Base-by-base conservation (phyloP, 2,888 invertebrate species). In the Phania funesta region DNA sequence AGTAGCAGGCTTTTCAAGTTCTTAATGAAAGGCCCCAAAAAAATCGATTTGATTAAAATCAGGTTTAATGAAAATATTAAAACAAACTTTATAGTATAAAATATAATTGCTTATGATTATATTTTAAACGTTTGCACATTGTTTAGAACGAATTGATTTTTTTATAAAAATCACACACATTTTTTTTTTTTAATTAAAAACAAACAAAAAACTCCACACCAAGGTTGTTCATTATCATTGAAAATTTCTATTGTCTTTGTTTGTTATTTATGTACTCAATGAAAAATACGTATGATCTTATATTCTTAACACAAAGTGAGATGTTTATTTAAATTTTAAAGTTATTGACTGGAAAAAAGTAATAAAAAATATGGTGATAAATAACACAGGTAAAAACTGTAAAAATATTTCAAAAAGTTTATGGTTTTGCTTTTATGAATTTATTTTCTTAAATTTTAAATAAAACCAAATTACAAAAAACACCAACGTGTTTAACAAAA, bases 291-390 rank as follows among this genome's bases (percentile, higher is more conserved):
- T n/a, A n/a, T n/a, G n/a, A n/a, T n/a, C n/a, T n/a, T n/a, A n/a
- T n/a, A n/a, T 68, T 22, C 22, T 64, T 70, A 70, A 64, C 52
- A 70, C 11, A 68, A 58, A 16, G n/a, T n/a, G n/a, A n/a, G n/a
- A n/a, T n/a, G n/a, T n/a, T n/a, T n/a, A n/a, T n/a, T n/a, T n/a
- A n/a, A 65, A 16, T 35, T 20, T 13, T 13, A 44, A 18, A 52
- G 16, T 29, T 22, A 32, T 41, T 71, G n/a, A 38, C 0, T 64
- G 0, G 11, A 13, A 22, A 44, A 20, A 0, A 46, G 22, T 24
- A 64, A 64, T 7, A 41, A 52, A 62, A 13, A 52, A 9, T 11
- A 41, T 41, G 32, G 41, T 6, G 16, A 29, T 50, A 11, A 32
- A 11, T 50, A 73, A 52, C 24, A 48, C 41, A 46, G 29, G 29